These are phyloP conservation scores for Agelas oroides DNA, from an alignment of 37 sponge, comb jelly and placozoan genomes.

Conservation along the genomic window DNA sequence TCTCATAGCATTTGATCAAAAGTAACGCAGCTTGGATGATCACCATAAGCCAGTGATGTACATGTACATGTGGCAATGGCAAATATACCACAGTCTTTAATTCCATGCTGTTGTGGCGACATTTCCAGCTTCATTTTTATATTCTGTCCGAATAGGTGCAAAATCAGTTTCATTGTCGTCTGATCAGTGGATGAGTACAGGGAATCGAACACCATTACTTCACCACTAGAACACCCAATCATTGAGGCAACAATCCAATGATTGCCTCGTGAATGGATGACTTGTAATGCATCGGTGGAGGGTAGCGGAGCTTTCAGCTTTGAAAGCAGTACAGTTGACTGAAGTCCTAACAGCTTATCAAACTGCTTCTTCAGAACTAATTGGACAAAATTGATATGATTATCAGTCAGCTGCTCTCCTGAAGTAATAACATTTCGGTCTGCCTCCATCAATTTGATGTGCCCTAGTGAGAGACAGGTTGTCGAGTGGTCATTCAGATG, in stretches of 20 bases:
- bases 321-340: slow-evolving; percentile 22
- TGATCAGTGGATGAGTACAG: slow-evolving; percentile 29
- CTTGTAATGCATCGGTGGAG: background rate
- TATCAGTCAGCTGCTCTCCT: slow-evolving; percentile 41
- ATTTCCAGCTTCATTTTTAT: slow-evolving; percentile 10
- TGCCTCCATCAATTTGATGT: background rate
- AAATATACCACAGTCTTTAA: slow-evolving; percentile 59
- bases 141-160: slow-evolving; percentile 6
- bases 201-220: slow-evolving; percentile 42
- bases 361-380: slow-evolving; percentile 25
- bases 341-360: slow-evolving; percentile 10
- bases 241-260: slow-evolving; percentile 64
- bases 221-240: background rate
- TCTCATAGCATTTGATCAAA: slow-evolving; percentile 45
- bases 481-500: no score
- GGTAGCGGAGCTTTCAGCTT: background rate
- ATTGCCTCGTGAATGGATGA: slow-evolving; percentile 3
- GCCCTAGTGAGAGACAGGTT: no score
- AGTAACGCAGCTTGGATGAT: background rate
- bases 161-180: slow-evolving; percentile 28
- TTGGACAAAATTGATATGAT: slow-evolving; percentile 58
- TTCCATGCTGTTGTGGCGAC: slow-evolving; percentile 36
- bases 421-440: slow-evolving; percentile 22
- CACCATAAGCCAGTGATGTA: slow-evolving; percentile 13
- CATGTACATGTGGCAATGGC: slow-evolving; percentile 49